phyloP scores from a whole-genome alignment of 2,797 vertebrate species.

The Huso huso region DNA sequence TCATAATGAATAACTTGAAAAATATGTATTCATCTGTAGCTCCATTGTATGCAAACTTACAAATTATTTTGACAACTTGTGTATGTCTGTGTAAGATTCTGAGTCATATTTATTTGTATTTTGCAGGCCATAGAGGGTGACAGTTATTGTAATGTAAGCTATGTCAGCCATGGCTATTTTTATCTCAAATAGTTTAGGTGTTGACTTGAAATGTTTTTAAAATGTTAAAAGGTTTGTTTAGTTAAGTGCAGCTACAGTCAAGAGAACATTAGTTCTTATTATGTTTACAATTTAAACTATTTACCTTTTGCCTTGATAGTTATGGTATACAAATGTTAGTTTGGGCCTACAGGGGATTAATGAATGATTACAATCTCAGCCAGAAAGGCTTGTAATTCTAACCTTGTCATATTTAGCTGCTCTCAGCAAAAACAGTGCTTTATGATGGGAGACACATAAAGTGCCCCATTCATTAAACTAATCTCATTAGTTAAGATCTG shows the following conservation, averaged over 20 bases:
- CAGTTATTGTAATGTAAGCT: background rate
- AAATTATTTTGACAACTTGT: slow-evolving; percentile 1
- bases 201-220: background rate
- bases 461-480: slow-evolving; percentile 72
- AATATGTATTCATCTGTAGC: slow-evolving; percentile 35
- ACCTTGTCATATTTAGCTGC: slow-evolving; percentile 70
- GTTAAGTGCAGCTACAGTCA: slow-evolving; percentile 23
- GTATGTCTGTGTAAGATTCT: background rate
- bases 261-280: slow-evolving; percentile 43
- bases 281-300: slow-evolving; percentile 39
- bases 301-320: slow-evolving; percentile 43
- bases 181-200: background rate
- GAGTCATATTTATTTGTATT: background rate
- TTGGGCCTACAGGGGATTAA: slow-evolving; percentile 41
- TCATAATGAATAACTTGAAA: slow-evolving; percentile 28
- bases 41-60: slow-evolving; percentile 25
- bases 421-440: slow-evolving; percentile 56
- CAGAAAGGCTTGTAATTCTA: slow-evolving; percentile 56
- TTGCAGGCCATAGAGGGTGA: background rate
- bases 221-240: slow-evolving; percentile 11
- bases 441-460: slow-evolving; percentile 44
- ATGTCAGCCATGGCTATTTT: background rate
- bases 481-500: slow-evolving; percentile 78
- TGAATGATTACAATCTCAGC: slow-evolving; percentile 44
- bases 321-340: slow-evolving; percentile 46